Conservation (phyloP, 2,888 invertebrate genomes). For the Philereme transversata region DNA sequence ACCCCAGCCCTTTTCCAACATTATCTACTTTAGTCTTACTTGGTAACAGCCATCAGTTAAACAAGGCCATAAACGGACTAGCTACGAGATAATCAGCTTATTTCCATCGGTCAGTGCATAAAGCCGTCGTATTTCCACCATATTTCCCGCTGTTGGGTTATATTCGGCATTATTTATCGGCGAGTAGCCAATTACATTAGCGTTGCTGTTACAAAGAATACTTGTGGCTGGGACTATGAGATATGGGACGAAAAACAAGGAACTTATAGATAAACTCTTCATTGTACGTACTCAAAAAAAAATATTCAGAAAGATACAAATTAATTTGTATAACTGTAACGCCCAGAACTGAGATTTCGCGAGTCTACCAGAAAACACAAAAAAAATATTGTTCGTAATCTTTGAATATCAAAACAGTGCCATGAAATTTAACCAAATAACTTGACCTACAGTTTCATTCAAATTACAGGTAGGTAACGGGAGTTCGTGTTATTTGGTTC, state of each 20-base stretch:
- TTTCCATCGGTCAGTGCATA: constrained; percentile 23
- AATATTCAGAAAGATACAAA: too few species aligned
- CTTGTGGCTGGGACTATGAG: constrained; percentile 6
- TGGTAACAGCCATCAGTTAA: constrained; percentile 7
- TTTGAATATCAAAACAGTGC: too few species aligned
- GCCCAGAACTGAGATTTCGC: too few species aligned
- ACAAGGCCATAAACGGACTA: constrained; percentile 2
- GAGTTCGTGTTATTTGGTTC: too few species aligned
- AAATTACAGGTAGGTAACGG: too few species aligned
- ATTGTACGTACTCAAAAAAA: too few species aligned
- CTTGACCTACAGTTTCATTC: too few species aligned
- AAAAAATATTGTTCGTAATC: too few species aligned
- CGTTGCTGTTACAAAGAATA: constrained; percentile 29
- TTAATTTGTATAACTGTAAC: too few species aligned
- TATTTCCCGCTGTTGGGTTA: constrained; percentile 32
- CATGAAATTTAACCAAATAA: too few species aligned
- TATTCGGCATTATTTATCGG: constrained; percentile 46
- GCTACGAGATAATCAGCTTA: constrained; percentile 15
- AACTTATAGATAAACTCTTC: too few species aligned
- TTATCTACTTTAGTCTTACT: not conserved
- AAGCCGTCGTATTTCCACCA: constrained; percentile 29
- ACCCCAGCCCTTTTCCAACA: not conserved
- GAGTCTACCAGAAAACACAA: too few species aligned
- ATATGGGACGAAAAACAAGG: constrained; percentile 4
- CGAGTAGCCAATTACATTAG: constrained; percentile 49